Base-by-base conservation (phyloP, 1,140 invertebrate species). In the Venturia canescens region DNA sequence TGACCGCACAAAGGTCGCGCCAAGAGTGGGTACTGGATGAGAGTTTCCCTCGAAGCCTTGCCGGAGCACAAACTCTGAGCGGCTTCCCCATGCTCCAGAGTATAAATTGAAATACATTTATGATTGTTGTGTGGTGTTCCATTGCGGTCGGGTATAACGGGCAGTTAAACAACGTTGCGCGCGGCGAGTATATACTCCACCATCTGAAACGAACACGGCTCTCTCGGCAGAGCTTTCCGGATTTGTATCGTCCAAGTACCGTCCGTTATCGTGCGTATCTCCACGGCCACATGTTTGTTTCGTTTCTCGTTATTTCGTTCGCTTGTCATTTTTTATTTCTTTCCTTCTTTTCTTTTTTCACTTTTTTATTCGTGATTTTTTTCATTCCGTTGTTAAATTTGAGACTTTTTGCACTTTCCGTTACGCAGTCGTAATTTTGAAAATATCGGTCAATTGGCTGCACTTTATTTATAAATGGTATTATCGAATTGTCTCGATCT, bases 81-180 rank as follows among this genome's bases (percentile, higher is more conserved):
- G 53, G 18, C 18, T 57, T 18, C 21, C 38, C 38, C 38, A 11
- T 57, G 53, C 53, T 57, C 53, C 5, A 44, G 38, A 18, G 53
- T 57, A n/a, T 57, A 57, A 57, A 57, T 57, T 57, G 53, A 57
- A 57, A 57, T 57, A 57, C 53, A 57, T 57, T 57, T 57, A 57
- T 57, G 53, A 57, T 57, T 23, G 53, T 23, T 57, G 53, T 57
- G 53, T 57, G 53, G 53, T n/a, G 53, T 23, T 18, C 9, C 53
- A 57, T 57, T 57, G 53, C 53, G 53, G 53, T 23, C 53, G 5
- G 4, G 21, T 57, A 57, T 57, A 57, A 57, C 53, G 53, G 53
- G 53, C 53, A 23, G 53, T 57, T 57, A 57, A 57, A 57, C 53
- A 57, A 57, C 53, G 53, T 57, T 57, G 53, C n/a, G 18, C 53